phyloP scores from a whole-genome alignment of 2,888 invertebrate species.

The Leptinotarsa juncta region DNA sequence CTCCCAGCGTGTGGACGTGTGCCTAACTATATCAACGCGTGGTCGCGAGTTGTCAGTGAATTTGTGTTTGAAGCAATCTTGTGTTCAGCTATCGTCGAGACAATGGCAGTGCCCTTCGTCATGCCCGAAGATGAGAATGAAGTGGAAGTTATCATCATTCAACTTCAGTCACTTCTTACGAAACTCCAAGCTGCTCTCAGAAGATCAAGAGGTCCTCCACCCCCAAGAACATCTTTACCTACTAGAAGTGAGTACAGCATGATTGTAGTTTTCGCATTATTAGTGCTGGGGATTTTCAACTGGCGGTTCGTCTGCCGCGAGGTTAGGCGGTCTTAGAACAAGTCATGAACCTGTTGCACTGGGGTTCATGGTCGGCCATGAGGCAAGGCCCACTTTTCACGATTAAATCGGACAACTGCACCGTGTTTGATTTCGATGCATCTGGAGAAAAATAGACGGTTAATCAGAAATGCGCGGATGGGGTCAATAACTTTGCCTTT shows the following conservation, averaged over 20 bases:
- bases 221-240: slow-evolving; percentile 31
- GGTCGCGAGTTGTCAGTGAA: slow-evolving; percentile 41
- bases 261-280: slow-evolving; percentile 5
- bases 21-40: slow-evolving; percentile 32
- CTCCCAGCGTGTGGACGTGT: slow-evolving; percentile 53
- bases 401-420: slow-evolving; percentile 9
- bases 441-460: slow-evolving; percentile 1
- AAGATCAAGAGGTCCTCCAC: slow-evolving; percentile 40
- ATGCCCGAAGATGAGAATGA: slow-evolving; percentile 61
- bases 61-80: slow-evolving; percentile 40
- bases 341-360: slow-evolving; percentile 60
- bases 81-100: slow-evolving; percentile 33
- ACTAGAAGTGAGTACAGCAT: slow-evolving; percentile 10
- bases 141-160: slow-evolving; percentile 56
- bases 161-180: slow-evolving; percentile 53
- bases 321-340: slow-evolving; percentile 31
- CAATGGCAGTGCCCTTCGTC: slow-evolving; percentile 64
- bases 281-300: slow-evolving; percentile 1
- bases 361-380: slow-evolving; percentile 58
- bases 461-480: not conserved
- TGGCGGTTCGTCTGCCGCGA: not conserved
- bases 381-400: slow-evolving; percentile 8
- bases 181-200: slow-evolving; percentile 50
- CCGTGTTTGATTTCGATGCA: not conserved
- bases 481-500: slow-evolving; percentile 1